These are phyloP conservation scores for Perognathus longimembris DNA, from an alignment of 2,113 vertebrate genomes.

Conservation along the genomic window DNA sequence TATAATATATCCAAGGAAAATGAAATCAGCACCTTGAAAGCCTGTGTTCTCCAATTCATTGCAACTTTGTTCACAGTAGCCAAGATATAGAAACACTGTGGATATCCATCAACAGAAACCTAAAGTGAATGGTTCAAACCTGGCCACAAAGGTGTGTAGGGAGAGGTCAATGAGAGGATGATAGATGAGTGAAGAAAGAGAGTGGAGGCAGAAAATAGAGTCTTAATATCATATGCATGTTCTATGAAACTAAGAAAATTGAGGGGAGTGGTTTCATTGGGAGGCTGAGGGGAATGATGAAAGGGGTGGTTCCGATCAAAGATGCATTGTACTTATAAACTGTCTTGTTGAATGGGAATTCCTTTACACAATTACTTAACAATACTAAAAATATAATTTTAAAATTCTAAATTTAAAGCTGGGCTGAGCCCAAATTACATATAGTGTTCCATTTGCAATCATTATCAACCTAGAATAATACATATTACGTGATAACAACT, in stretches of 20 bases:
- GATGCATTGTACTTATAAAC: too few species aligned
- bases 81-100: not conserved
- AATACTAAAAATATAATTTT: too few species aligned
- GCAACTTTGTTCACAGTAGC: not conserved
- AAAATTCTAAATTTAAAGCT: not conserved
- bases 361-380: too few species aligned
- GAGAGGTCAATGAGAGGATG: too few species aligned
- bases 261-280: too few species aligned
- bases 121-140: conserved; percentile 2
- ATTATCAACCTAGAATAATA: conserved; percentile 70
- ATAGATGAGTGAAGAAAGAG: too few species aligned
- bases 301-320: too few species aligned
- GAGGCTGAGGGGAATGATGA: too few species aligned
- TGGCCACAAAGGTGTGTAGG: not conserved
- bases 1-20: not conserved
- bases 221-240: too few species aligned
- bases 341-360: too few species aligned
- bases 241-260: too few species aligned
- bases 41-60: not conserved
- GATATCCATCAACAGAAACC: not conserved
- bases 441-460: not conserved
- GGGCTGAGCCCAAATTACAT: not conserved
- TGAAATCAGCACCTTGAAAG: not conserved
- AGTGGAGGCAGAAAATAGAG: too few species aligned
- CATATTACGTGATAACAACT: not conserved